Conservation (phyloP, 2,113 vertebrate genomes). For the Sorex fumeus region DNA sequence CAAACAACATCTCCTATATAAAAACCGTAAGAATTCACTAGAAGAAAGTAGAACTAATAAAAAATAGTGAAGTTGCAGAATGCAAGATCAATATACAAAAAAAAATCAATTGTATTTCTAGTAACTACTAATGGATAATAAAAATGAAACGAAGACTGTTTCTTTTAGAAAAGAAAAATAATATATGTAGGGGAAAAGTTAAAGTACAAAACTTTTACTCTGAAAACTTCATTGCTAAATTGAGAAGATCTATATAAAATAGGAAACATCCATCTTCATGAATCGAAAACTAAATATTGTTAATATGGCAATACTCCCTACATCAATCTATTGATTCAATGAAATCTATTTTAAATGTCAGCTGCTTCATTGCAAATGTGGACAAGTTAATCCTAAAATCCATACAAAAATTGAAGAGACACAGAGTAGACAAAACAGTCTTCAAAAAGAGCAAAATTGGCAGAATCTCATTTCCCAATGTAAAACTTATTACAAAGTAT, state of each 20-base stretch:
- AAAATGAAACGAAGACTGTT: slow-evolving; percentile 1
- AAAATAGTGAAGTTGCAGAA: not conserved
- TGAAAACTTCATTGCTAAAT: not conserved
- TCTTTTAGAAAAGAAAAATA: not conserved
- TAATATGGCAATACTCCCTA: not conserved
- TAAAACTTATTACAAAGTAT: not conserved
- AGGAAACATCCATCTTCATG: not conserved
- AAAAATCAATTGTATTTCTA: not conserved
- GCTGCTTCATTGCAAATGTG: not conserved
- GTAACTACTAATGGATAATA: not conserved
- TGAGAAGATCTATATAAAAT: not conserved
- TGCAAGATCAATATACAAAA: not conserved
- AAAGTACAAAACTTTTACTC: not conserved
- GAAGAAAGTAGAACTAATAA: not conserved
- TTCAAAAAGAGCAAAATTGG: not conserved
- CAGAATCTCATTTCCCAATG: not conserved
- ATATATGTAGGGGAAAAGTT: not conserved
- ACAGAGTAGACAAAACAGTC: not conserved
- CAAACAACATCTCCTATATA: not conserved
- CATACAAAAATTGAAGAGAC: not conserved
- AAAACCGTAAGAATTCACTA: not conserved
- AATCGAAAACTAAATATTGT: not conserved
- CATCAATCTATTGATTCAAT: not conserved
- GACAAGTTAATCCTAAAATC: not conserved
- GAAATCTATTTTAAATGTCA: not conserved